Evolutionary conservation across 2,888 invertebrate genomes (phyloP).

Genomic region (Heliconius ismenius): DNA sequence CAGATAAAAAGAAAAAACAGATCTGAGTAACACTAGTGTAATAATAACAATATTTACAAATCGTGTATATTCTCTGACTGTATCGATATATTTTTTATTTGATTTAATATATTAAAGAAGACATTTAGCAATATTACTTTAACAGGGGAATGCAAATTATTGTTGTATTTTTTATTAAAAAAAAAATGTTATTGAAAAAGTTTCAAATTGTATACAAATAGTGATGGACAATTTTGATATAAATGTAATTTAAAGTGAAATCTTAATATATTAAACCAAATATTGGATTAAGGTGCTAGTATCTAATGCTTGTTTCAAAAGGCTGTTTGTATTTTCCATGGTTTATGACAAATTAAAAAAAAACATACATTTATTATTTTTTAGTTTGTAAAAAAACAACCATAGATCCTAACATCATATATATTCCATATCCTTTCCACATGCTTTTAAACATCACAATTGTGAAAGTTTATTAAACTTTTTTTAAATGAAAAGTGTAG

Average conservation of each 20-base stretch:
- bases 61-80: constrained; percentile 21
- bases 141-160: neutral
- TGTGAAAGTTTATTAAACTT: constrained; percentile 3
- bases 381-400: neutral
- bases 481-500: constrained; percentile 1
- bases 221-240: constrained; percentile 12
- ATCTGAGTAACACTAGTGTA: constrained; percentile 37
- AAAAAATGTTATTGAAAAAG: neutral
- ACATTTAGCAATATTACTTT: constrained; percentile 3
- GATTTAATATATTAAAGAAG: constrained; percentile 34
- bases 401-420: constrained; percentile 21
- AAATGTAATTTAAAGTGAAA: constrained; percentile 2
- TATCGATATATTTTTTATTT: constrained; percentile 8
- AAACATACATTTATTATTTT: neutral
- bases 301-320: constrained; percentile 1
- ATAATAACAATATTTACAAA: constrained; percentile 38
- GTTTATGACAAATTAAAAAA: neutral
- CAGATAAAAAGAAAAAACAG: constrained; percentile 34
- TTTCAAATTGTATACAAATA: constrained; percentile 11
- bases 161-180: neutral
- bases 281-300: constrained; percentile 17
- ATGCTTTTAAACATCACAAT: constrained; percentile 7
- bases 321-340: neutral
- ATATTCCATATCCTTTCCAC: constrained; percentile 11
- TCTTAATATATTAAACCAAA: constrained; percentile 32